phyloP scores from a whole-genome alignment of 2,888 invertebrate species.

The Drosophila meridionalis region DNA sequence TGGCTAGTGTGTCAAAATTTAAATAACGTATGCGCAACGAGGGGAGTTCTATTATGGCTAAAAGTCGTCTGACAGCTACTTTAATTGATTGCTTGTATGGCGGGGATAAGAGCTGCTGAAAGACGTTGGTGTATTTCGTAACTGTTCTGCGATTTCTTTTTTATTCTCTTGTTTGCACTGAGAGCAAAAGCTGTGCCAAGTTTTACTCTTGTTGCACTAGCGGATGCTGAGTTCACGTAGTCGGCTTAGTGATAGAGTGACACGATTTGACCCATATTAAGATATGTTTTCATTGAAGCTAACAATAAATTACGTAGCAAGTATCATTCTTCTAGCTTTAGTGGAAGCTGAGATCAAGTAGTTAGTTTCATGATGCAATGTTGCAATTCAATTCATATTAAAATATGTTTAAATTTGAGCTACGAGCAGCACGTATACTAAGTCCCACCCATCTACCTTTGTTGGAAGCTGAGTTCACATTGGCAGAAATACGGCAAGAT shows the following conservation, averaged over 20 bases:
- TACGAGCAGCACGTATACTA: not conserved
- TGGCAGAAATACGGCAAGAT: not conserved
- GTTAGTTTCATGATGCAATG: not conserved
- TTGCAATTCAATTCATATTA: not conserved
- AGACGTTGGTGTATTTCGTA: not conserved
- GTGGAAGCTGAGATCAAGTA: not conserved
- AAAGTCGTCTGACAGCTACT: not conserved
- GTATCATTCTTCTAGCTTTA: fast-evolving
- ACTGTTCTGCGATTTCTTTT: no score
- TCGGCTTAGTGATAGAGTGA: not conserved
- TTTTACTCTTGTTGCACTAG: not conserved
- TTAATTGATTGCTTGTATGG: not conserved
- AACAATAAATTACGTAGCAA: not conserved
- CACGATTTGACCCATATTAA: not conserved
- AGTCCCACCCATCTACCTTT: no score
- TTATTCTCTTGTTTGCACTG: not conserved
- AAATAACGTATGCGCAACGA: not conserved
- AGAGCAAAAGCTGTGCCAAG: not conserved
- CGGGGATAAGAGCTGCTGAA: not conserved
- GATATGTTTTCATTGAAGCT: not conserved
- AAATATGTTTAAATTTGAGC: not conserved
- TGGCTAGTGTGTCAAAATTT: not conserved
- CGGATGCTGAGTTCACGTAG: not conserved
- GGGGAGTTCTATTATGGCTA: not conserved
- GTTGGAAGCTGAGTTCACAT: not conserved